Evolutionary conservation across 2,113 vertebrate species (phyloP), one percentile per base, ranked within the genome.

Genomic region (Corynorhinus townsendii): DNA sequence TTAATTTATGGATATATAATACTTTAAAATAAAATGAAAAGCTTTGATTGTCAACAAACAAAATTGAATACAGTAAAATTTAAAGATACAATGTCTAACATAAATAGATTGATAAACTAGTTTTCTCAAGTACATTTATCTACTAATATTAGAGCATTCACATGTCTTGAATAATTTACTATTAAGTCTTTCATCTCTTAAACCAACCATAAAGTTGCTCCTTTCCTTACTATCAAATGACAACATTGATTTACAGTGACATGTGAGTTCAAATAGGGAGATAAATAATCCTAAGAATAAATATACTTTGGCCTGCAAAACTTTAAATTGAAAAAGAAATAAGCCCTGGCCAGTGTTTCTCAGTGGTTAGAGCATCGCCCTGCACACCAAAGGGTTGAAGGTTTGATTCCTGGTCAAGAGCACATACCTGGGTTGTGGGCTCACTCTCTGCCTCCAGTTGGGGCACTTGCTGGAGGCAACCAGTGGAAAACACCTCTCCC

Each of bases 101-200:
- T 90, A 68, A 40, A 26, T 62, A 45, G 38, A 75, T 79, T 79
- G 66, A 64, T 91, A 33, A 89, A 47, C 45, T 77, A 52, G 5
- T 43, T 90, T 82, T 80, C 68, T 91, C 77, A 76, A 54, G 52
- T 90, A 30, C 73, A 5, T 92, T 94, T 89, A 28, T 89, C 69
- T 68, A 35, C 86, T 59, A 91, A 91, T 92, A 94, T 94, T 11
- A 86, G 83, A 86, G 75, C 43, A 90, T 73, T 95, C 73, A 54
- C 49, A 47, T 94, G 64, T 26, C 93, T 93, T 90, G 43, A 96
- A 87, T 94, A 91, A 96, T 94, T 93, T 95, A 68, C 49, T 95
- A 45, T 91, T 95, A 88, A 94, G 95, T 90, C 26, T 76, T 88
- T 96, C 79, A 75, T 72, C 38, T 49, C 49, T 47, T 94, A 76